phyloP scores from a whole-genome alignment of 2,113 vertebrate species.

The Tor tambroides region DNA sequence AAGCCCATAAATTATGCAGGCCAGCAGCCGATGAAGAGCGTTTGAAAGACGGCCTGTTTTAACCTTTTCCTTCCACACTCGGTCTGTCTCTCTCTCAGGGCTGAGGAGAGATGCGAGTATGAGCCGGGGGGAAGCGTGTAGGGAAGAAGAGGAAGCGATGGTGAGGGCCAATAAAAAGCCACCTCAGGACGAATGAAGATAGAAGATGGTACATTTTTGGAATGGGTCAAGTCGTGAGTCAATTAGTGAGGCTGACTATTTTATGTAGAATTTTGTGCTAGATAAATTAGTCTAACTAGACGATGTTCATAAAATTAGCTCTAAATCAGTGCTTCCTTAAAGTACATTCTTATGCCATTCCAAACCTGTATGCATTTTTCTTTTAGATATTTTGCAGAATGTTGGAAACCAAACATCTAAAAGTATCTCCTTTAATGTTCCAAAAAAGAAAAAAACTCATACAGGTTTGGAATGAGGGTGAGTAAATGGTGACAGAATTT shows the following conservation, averaged over 20 bases:
- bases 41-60: constrained; percentile 74
- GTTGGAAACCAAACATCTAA: background rate
- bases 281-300: background rate
- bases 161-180: background rate
- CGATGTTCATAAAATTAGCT: background rate
- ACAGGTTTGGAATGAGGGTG: background rate
- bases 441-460: background rate
- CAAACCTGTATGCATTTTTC: background rate
- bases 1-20: constrained; percentile 78
- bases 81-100: background rate
- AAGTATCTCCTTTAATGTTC: too few relatives aligned
- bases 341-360: background rate
- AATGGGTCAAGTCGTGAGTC: background rate
- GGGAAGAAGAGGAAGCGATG: background rate
- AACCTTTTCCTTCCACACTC: constrained; percentile 70
- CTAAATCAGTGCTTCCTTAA: background rate
- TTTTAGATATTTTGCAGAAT: background rate
- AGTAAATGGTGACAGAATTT: background rate
- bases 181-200: background rate
- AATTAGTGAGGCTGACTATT: background rate
- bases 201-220: background rate
- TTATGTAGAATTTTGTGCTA: background rate
- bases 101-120: background rate
- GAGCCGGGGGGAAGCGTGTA: background rate
- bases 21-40: constrained; percentile 65